Evolutionary conservation across 1,140 invertebrate genomes (phyloP), one percentile per base, ranked within the genome.

Genomic region (Scaptomyza pallida): DNA sequence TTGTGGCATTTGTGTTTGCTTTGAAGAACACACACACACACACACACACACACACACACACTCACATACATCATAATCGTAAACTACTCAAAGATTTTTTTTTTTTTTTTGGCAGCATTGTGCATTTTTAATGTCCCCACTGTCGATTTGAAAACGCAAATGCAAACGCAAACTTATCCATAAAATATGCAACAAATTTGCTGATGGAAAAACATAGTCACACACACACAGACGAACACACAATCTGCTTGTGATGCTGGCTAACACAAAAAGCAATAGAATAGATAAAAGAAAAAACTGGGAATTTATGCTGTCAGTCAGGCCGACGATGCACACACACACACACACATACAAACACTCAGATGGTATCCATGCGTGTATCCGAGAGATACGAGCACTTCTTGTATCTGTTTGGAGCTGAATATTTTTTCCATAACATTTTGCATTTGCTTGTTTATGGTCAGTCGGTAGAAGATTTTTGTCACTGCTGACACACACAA

Each of bases 111-210:
- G 52, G 8, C 48, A 40, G 41, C 55, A 63, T 47, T 70, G 73
- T 73, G 26, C 55, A 74, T 78, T 70, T 70, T 61, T 48, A 78
- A 78, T 74, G 73, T 43, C 10, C 50, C 62, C 50, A 57, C 26
- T 56, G 60, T 71, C 74, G 57, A 78, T 78, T 62, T 43, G 62
- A 41, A 50, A 57, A 35, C 40, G 19, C 37, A 51, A 59, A 64
- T n/a, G 33, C 33, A 30, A 30, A 30, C 47, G 40, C 47, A 51
- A 74, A 67, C 61, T 72, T 68, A 35, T 41, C 23, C 69, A 75
- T 75, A 52, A 75, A 75, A 72, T 72, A 72, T 75, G 62, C 62
- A 72, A 62, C 69, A 67, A 72, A 75, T 71, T 75, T 52, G 44
- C 40, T 57, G 62, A 72, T 72, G 57, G 44, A 6, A 56, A 67